A percentile compares a stretch with the other conserved stretches of the same genome.
These are phyloP conservation scores for Chaetodon auriga DNA, from an alignment of 2,113 vertebrate genomes.

Conservation along the genomic window DNA sequence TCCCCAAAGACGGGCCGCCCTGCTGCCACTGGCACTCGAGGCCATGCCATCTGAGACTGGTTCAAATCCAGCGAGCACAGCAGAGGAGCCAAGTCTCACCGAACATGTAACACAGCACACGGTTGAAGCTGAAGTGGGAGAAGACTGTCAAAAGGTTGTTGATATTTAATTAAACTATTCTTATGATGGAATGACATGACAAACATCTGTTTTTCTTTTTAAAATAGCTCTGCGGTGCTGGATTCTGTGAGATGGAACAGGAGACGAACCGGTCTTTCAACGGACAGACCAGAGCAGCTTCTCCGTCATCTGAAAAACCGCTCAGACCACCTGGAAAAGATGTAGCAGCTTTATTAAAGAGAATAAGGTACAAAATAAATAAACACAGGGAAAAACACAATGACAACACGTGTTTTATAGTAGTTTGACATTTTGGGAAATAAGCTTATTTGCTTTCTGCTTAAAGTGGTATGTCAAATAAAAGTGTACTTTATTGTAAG, in stretches of 20 bases:
- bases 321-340: conserved; percentile 22
- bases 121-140: neutral
- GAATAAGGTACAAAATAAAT: conserved; percentile 56
- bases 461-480: too few relatives aligned
- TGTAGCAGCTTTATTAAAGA: conserved; percentile 40
- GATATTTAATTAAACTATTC: neutral
- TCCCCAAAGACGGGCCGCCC: conserved; percentile 52
- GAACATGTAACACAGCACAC: conserved; percentile 39
- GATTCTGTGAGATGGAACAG: conserved; percentile 29
- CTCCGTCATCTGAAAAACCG: neutral
- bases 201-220: neutral
- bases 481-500: too few relatives aligned
- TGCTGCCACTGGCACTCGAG: conserved; percentile 53
- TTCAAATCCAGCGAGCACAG: conserved; percentile 24
- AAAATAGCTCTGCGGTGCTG: conserved; percentile 10
- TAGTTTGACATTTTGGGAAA: too few relatives aligned
- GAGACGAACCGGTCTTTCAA: neutral
- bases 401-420: too few relatives aligned
- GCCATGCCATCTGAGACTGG: conserved; percentile 50
- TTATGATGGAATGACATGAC: neutral
- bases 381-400: neutral
- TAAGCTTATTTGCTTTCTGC: too few relatives aligned
- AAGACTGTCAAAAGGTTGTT: neutral
- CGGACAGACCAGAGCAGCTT: neutral
- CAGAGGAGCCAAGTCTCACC: conserved; percentile 16